Percentiles rank a stretch among this genome's conserved stretches.
These are phyloP conservation scores for Oopsacas minuta DNA, from an alignment of 37 sponge, comb jelly and placozoan species.

Conservation along the genomic window DNA sequence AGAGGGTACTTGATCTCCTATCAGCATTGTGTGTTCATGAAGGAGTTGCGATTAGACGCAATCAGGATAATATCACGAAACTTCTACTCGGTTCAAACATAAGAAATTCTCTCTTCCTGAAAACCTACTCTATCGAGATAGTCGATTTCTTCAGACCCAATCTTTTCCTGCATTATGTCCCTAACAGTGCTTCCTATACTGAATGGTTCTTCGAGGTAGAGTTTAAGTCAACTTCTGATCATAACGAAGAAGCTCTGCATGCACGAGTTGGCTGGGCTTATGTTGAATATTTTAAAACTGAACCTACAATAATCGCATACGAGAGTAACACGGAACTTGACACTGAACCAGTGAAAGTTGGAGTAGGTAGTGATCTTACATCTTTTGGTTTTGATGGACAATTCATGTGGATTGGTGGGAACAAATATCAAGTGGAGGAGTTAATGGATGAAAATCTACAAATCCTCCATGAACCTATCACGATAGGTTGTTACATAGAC, in stretches of 20 bases:
- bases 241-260: not conserved
- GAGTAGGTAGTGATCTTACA: not conserved
- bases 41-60: not conserved
- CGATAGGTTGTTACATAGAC: not conserved
- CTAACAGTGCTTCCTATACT: not conserved
- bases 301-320: not conserved
- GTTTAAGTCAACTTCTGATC: not conserved
- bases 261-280: constrained; percentile 4
- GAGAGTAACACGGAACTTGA: not conserved
- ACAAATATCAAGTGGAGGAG: not conserved
- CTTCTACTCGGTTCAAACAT: not conserved
- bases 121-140: not conserved
- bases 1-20: not conserved
- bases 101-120: constrained; percentile 6
- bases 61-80: not conserved
- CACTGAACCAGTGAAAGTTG: not conserved
- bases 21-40: constrained; percentile 7
- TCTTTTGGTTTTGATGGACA: not conserved
- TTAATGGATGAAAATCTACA: not conserved
- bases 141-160: not conserved
- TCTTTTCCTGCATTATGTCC: not conserved
- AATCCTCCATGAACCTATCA: not conserved
- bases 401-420: constrained; percentile 12
- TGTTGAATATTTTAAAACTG: constrained; percentile 10
- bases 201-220: constrained; percentile 14